Evolutionary conservation across 1,140 invertebrate species (phyloP), one percentile per base, ranked within the genome.

Genomic region (Cylas formicarius): DNA sequence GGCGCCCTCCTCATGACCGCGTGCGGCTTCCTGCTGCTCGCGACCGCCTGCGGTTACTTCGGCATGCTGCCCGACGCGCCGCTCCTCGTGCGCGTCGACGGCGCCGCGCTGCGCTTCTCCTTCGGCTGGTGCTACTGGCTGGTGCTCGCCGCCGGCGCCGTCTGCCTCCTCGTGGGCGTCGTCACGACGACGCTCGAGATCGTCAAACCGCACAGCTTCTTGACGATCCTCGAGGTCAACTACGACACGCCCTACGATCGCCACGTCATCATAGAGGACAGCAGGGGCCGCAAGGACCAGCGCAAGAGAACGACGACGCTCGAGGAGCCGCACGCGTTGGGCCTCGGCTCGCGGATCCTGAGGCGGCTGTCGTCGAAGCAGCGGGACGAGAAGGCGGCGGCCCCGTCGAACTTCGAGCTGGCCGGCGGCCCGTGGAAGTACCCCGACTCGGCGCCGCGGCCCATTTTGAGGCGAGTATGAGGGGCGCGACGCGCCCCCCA

Each of bases 121-220:
- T 82, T 90, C 28, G 92, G 92, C 14, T 95, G 90, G 86, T 91
- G 88, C 67, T 97, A 86, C 69, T 97, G 89, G 85, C 71, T 96
- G 17, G 78, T 92, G 14, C 67, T 96, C 0, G 74, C 85, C 24
- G 83, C 90, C 57, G 93, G 87, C 35, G 69, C 78, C 29, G 67
- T 84, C 14, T 88, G 86, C 58, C 58, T 88, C 5, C 63, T 84
- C 16, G 75, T 78, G 1, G 90, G 90, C 2, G 62, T 84, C 2
- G 63, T 87, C 14, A 87, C 92, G 43, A 81, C 86, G 2, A 75
- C 80, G 0, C 73, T 92, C 16, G 90, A 94, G 62, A 71, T 89
- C 56, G 75, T 90, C 19, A 92, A 83, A 68, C 90, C 90, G 6
- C 86, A 93, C 65, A 81, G 82, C 54, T 95, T 94, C 69, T 90